Base-by-base conservation (phyloP, 2,888 invertebrate genomes). In the Agonum fuliginosum region DNA sequence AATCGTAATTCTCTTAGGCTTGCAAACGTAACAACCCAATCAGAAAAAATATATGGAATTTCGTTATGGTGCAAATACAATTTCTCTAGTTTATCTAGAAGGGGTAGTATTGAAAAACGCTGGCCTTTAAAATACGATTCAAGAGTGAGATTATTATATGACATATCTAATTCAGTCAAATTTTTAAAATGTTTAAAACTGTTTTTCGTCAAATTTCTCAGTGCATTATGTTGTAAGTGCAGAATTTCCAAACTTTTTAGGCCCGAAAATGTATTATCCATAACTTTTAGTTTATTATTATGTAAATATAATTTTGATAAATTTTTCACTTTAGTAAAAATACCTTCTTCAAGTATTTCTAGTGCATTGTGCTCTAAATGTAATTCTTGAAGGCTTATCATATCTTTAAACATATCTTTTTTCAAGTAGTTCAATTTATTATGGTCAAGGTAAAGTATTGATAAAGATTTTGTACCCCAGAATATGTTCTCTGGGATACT, bases 1-100 rank as follows among this genome's bases (percentile, higher is more conserved):
- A 77, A 22, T 58, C 58, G n/a, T 20, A 77, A 22, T 22, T 24
- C 27, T 41, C 27, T 24, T 43, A 77, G 30, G 20, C 48, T 51
- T 19, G 30, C 1, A 5, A 24, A 37, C 3, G 54, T 27, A 4
- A 34, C 2, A 17, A 30, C 20, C 77, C 70, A 77, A 27, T 77
- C 77, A 19, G 19, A 22, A 41, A 41, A 77, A 17, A 70, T 54
- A 19, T 41, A 27, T 17, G 51, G 22, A 27, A 77, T 70, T 37
- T 70, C 19, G 27, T 77, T 77, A 20, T 70, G 30, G 24, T 70
- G 54, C 22, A 77, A 70, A 54, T 70, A 14, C 12, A 77, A 20
- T 22, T 41, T 19, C 58, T 70, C 48, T 4, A 77, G 30, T n/a
- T 34, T 51, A 5, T 22, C 12, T 12, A 70, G 24, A 54, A 48